Base-by-base conservation (phyloP, 2,113 vertebrate species). In the Carlito syrichta region DNA sequence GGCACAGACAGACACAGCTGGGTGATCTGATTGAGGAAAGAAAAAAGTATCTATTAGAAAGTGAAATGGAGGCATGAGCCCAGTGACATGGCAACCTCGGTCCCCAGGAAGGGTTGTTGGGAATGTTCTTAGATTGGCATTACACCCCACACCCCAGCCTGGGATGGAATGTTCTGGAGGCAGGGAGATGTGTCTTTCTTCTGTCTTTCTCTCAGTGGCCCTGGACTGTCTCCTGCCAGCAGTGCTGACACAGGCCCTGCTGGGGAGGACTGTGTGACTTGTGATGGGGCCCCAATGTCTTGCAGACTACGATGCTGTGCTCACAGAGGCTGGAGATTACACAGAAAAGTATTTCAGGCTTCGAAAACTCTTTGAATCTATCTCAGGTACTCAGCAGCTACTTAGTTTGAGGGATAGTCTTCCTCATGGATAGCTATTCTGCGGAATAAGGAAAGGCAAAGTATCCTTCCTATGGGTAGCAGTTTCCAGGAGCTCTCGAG, bases 281-380 rank as follows among this genome's bases (percentile, higher is more conserved):
- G 0, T 50, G 56, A 95, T 22, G 20, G 22, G 8, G 35, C 77
- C 54, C 97, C 3, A 40, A 2, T 95, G 35, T 98, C 88, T 99
- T 98, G 38, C 98, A 99, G 99, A 99, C 98, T 99, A 99, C 0
- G 99, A 99, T 0, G 99, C 99, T 10, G 98, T 99, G 76, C 96
- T 99, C 97, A 99, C 99, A 16, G 99, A 99, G 98, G 98, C 99
- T 12, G 99, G 99, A 32, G 99, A 99, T 82, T 99, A 99, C 89
- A 99, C 99, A 0, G 98, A 98, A 56, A 99, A 99, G 94, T 99
- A 99, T 86, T 99, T 99, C 96, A 99, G 98, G 77, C 98, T 99
- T 2, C 98, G 98, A 50, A 98, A 99, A 6, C 98, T 99, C 87
- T 98, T 99, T 60, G 98, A 97, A 95, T 98, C 94, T 95, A 96